Evolutionary conservation across 2,113 vertebrate genomes (phyloP), one percentile per base, ranked within the genome.

Genomic region (Hyperoodon ampullatus): DNA sequence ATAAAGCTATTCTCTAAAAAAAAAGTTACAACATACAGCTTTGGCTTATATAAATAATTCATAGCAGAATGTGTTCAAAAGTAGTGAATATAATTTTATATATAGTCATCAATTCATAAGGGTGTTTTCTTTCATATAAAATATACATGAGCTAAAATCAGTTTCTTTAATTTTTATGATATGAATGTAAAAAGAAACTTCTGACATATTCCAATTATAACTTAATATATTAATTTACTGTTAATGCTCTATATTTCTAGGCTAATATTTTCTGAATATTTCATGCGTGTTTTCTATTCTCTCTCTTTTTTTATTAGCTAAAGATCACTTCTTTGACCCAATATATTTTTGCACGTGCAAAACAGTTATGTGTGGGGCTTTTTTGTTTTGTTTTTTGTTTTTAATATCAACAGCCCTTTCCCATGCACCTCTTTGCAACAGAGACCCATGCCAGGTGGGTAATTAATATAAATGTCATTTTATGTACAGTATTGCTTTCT

Each of bases 41-140:
- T 99, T 99, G 99, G 99, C 99, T 99, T 99, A 99, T 99, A 99
- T 99, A 99, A 99, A 99, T 99, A 99, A 99, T 99, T 99, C 99
- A 99, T 99, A 99, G 99, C 99, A 99, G 98, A 99, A 99, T 99
- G 99, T 99, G 98, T 99, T 99, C 98, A 99, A 99, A 99, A 99
- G 99, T 99, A 99, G 98, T 98, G 98, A 99, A 99, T 99, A 98
- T 99, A 99, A 99, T 98, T 99, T 98, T 99, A 98, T 99, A 99
- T 99, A 99, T 99, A 99, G 98, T 99, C 98, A 99, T 99, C 99
- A 99, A 99, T 99, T 99, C 99, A 99, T 99, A 99, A 99, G 99
- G 99, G 99, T 98, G 98, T 98, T 98, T 99, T 98, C 98, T 98
- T 99, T 99, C 99, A 99, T 99, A 99, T 99, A 99, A 99, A 99